Conservation (phyloP, 2,888 invertebrate genomes). For the Calliopum simillimum region DNA sequence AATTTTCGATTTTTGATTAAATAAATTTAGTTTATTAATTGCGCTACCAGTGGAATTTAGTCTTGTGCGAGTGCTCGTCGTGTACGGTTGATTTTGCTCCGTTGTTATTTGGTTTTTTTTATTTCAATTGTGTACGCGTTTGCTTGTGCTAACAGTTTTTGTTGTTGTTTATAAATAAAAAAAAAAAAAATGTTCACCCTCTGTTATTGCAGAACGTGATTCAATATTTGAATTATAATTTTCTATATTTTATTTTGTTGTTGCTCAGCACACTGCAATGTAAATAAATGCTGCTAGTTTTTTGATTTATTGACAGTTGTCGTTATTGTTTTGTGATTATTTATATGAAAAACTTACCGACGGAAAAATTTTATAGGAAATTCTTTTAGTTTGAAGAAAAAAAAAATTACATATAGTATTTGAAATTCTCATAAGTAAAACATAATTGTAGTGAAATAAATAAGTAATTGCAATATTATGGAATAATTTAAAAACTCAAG, state of each 20-base stretch:
- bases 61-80: constrained; percentile 64
- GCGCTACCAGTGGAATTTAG: constrained; percentile 62
- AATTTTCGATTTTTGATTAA: constrained; percentile 22
- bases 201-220: constrained; percentile 10
- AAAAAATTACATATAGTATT: too few species aligned
- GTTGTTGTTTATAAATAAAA: background rate
- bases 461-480: too few species aligned
- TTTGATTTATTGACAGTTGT: too few species aligned
- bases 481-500: too few species aligned
- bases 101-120: background rate
- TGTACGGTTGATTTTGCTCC: constrained; percentile 54
- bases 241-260: too few species aligned
- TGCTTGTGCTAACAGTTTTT: constrained; percentile 18
- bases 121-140: background rate
- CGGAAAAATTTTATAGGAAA: too few species aligned
- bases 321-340: constrained; percentile 3
- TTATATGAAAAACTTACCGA: too few species aligned
- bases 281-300: constrained; percentile 2
- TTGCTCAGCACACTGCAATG: too few species aligned
- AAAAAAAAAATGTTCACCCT: background rate
- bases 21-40: constrained; percentile 58
- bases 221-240: constrained; percentile 7
- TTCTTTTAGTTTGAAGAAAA: too few species aligned
- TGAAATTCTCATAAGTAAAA: too few species aligned
- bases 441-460: too few species aligned